Evolutionary conservation across 2,797 vertebrate genomes (phyloP).

Genomic region (Etheostoma nigrum): DNA sequence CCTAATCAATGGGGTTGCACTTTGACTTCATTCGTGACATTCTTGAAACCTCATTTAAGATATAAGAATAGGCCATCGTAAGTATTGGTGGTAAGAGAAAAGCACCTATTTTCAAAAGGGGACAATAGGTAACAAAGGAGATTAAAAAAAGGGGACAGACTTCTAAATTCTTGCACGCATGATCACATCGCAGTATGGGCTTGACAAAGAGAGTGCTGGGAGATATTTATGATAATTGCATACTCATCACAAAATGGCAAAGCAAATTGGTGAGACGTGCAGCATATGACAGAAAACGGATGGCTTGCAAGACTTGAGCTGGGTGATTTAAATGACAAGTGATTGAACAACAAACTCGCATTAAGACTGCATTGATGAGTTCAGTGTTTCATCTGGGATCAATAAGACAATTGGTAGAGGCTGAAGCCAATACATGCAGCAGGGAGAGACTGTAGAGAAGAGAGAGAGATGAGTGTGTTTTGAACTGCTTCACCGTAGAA

Average conservation of each 20-base stretch:
- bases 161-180: conserved; percentile 26
- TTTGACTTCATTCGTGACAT: conserved; percentile 81
- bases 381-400: conserved; percentile 86
- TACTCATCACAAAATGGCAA: conserved; percentile 75
- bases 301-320: conserved; percentile 68
- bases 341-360: conserved; percentile 87
- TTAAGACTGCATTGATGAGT: conserved; percentile 86
- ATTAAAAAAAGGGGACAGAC: conserved; percentile 19
- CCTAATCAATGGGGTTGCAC: conserved; percentile 84
- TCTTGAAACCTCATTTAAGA: conserved; percentile 77
- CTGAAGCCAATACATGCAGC: conserved; percentile 76
- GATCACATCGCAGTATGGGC: conserved; percentile 18
- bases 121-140: conserved; percentile 62
- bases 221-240: conserved; percentile 78
- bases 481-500: conserved; percentile 52
- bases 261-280: conserved; percentile 75
- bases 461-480: conserved; percentile 51
- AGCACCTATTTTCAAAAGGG: conserved; percentile 55
- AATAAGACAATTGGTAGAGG: conserved; percentile 82
- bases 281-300: conserved; percentile 80
- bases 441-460: conserved; percentile 62
- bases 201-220: conserved; percentile 53
- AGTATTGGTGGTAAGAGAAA: conserved; percentile 68
- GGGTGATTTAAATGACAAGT: conserved; percentile 85
- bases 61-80: conserved; percentile 74